Evolutionary conservation across 2,888 invertebrate genomes (phyloP).

Genomic region (Drosophila picticornis): DNA sequence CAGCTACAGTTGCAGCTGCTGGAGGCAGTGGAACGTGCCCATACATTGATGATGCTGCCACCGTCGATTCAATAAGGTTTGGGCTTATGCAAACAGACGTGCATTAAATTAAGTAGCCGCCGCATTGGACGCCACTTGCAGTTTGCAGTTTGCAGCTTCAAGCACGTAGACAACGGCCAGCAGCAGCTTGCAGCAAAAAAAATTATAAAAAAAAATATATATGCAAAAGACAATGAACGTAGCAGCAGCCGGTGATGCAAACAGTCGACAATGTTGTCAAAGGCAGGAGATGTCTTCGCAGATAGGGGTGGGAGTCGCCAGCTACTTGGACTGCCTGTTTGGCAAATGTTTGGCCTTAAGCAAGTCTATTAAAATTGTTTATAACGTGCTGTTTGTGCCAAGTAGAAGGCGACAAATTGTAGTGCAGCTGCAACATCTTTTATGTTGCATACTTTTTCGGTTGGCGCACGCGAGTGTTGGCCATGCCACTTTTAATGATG

Average conservation of each 20-base stretch:
- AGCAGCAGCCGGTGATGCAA: constrained; percentile 35
- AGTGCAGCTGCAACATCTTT: constrained; percentile 61
- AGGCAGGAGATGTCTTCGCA: constrained; percentile 2
- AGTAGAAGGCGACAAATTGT: constrained; percentile 45
- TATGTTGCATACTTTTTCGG: constrained; percentile 60
- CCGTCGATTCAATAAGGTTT: constrained; percentile 77
- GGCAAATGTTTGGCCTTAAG: constrained; percentile 72
- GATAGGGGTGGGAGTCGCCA: neutral
- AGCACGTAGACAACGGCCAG: constrained; percentile 68
- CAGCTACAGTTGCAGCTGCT: constrained; percentile 35
- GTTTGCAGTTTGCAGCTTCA: constrained; percentile 32
- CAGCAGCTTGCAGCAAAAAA: constrained; percentile 37
- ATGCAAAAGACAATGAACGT: constrained; percentile 56
- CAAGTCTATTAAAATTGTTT: constrained; percentile 81
- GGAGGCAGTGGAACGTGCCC: constrained; percentile 75
- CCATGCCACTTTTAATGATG: constrained; percentile 74
- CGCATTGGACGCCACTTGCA: constrained; percentile 68
- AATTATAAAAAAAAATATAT: constrained; percentile 25
- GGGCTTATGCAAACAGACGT: constrained; percentile 81
- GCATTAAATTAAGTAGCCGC: constrained; percentile 81
- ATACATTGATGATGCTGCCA: constrained; percentile 77
- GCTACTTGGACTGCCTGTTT: constrained; percentile 31
- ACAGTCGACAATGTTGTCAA: constrained; percentile 66
- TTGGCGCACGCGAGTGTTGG: constrained; percentile 40
- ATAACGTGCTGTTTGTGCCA: constrained; percentile 57